Percentiles rank a stretch among this genome's conserved stretches.
Evolutionary conservation across 1,140 invertebrate genomes (phyloP).

Genomic region (Eurosta solidaginis): DNA sequence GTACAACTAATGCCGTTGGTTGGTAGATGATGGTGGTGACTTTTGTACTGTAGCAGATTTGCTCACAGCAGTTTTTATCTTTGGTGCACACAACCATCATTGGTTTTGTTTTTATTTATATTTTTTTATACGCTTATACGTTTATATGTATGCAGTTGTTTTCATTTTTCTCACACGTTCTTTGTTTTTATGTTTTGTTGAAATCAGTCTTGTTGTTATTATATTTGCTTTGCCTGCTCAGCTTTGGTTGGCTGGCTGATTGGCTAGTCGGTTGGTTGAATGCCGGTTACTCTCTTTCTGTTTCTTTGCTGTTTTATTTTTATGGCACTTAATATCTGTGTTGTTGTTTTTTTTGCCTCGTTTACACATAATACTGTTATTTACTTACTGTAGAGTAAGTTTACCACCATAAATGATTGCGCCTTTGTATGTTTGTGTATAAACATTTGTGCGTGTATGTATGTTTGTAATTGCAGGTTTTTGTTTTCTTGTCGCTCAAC

Average conservation of each 20-base stretch:
- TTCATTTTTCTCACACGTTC: not conserved
- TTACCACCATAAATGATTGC: not conserved
- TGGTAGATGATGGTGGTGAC: not conserved
- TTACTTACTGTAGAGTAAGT: constrained; percentile 5
- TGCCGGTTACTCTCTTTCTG: no score
- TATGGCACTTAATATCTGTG: no score
- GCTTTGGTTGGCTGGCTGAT: not conserved
- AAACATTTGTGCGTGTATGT: not conserved
- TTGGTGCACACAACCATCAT: not conserved
- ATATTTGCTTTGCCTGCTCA: not conserved
- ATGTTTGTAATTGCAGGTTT: no score
- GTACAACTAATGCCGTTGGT: constrained; percentile 78
- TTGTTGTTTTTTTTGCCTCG: no score
- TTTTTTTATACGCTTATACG: no score
- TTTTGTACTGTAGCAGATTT: not conserved
- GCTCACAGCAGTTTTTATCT: not conserved
- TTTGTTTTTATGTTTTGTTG: constrained; percentile 1
- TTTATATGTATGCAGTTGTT: not conserved
- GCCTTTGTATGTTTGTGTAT: no score
- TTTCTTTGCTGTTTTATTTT: not conserved
- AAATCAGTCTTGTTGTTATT: not conserved
- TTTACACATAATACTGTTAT: constrained; percentile 24
- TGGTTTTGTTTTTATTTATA: not conserved
- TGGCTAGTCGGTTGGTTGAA: not conserved
- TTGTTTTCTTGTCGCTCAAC: no score